Evolutionary conservation across 2,888 invertebrate genomes (phyloP), one percentile per base, ranked within the genome.

Genomic region (Hydriomena furcata): DNA sequence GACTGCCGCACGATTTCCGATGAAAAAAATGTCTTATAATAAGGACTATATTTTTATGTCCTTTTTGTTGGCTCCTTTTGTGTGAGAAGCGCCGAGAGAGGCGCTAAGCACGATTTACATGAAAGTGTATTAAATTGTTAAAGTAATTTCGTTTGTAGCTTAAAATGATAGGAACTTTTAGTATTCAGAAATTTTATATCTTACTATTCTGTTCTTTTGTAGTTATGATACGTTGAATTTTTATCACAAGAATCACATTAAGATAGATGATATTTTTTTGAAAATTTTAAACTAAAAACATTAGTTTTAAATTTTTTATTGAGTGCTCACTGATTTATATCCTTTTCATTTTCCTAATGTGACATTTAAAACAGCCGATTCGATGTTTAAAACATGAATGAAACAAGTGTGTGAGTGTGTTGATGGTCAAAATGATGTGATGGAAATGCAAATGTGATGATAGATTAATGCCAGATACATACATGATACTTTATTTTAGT

Each of bases 41-140:
- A 78, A 71, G 72, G 73, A 79, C 74, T 75, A 79, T 80, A 82
- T 81, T 80, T 79, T 75, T 72, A 54, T 66, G 62, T 72, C 71
- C 73, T 76, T 78, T 77, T 76, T 74, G 69, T 68, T 24, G 31
- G 3, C 54, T 11, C 24, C 24, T 38, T 46, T 52, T 52, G 46
- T 52, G 55, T 50, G 49, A 41, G 68, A 73, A 84, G 83, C 82
- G 84, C 83, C 84, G 68, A 57, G 55, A 58, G 63, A 73, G 88
- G 89, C 89, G 88, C 87, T 88, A 78, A 82, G 71, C 52, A 25
- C 61, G 55, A 84, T 85, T 86, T 79, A 78, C 80, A 85, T 86
- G 68, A 79, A 83, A 85, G 84, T 83, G 64, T 63, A 41, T 30
- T 56, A 59, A 68, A 76, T 78, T 80, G 79, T 78, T 78, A 69